Conservation (phyloP, 2,888 invertebrate genomes). For the Apodemia mormo region DNA sequence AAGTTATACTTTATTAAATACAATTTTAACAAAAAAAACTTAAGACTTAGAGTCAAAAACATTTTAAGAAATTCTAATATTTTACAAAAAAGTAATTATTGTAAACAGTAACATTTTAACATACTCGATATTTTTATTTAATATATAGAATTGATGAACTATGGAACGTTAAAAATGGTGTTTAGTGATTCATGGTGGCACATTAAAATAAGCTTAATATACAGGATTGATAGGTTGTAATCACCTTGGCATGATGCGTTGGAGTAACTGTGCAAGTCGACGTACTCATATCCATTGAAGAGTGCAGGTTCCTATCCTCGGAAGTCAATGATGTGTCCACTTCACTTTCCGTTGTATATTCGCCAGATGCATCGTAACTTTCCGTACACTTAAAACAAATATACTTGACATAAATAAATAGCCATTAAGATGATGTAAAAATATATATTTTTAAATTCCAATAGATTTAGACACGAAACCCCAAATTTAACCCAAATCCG, state of each 20-base stretch:
- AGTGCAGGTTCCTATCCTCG: constrained; percentile 89
- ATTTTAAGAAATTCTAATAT: too few relatives aligned
- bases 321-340: constrained; percentile 88
- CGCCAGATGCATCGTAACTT: constrained; percentile 94
- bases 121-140: too few relatives aligned
- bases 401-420: not conserved
- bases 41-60: too few relatives aligned
- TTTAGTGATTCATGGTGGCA: constrained; percentile 16
- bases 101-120: too few relatives aligned
- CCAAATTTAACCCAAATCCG: too few relatives aligned
- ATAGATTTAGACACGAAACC: too few relatives aligned
- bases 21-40: too few relatives aligned
- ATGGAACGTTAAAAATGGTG: constrained; percentile 3
- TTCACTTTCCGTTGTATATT: constrained; percentile 90
- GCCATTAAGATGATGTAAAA: too few relatives aligned
- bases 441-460: too few relatives aligned
- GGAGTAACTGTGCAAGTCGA: constrained; percentile 82
- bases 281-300: constrained; percentile 81
- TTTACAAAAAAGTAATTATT: too few relatives aligned
- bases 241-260: constrained; percentile 80
- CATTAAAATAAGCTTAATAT: constrained; percentile 20
- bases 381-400: constrained; percentile 81
- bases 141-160: not conserved
- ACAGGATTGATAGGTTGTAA: not conserved
- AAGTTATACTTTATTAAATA: too few relatives aligned